These are phyloP conservation scores for Drosophila serrata DNA, from an alignment of 1,140 invertebrate species.

Conservation along the genomic window DNA sequence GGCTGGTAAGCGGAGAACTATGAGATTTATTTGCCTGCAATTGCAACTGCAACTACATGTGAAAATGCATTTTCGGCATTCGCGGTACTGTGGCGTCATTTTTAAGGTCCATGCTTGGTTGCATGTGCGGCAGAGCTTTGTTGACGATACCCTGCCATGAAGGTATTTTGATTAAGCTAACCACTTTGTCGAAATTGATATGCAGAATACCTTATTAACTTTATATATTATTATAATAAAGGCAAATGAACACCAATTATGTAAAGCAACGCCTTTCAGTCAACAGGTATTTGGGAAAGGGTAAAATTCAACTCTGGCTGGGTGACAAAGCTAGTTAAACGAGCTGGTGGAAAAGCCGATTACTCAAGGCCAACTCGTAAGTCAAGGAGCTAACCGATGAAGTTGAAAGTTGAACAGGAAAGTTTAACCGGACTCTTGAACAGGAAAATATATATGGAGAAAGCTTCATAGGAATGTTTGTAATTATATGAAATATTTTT, in stretches of 20 bases:
- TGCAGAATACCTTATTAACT: slow-evolving; percentile 2
- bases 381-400: slow-evolving; percentile 19
- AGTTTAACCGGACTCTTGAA: slow-evolving; percentile 31
- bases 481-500: not conserved
- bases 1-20: slow-evolving; percentile 34
- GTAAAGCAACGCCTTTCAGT: slow-evolving; percentile 12
- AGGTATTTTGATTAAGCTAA: slow-evolving; percentile 1
- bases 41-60: slow-evolving; percentile 47
- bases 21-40: slow-evolving; percentile 41
- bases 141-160: slow-evolving; percentile 28
- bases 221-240: not conserved
- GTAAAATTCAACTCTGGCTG: slow-evolving; percentile 15
- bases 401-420: slow-evolving; percentile 45
- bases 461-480: slow-evolving; percentile 6
- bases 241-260: slow-evolving; percentile 21
- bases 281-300: slow-evolving; percentile 18
- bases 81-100: slow-evolving; percentile 66
- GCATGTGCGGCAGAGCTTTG: slow-evolving; percentile 44
- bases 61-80: slow-evolving; percentile 64
- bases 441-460: slow-evolving; percentile 12
- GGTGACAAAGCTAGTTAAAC: slow-evolving; percentile 23
- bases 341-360: slow-evolving; percentile 29
- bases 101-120: slow-evolving; percentile 58
- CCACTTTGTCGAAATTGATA: slow-evolving; percentile 1
- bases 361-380: slow-evolving; percentile 27